phyloP scores from a whole-genome alignment of 2,888 invertebrate species.

The Latrodectus hesperus region DNA sequence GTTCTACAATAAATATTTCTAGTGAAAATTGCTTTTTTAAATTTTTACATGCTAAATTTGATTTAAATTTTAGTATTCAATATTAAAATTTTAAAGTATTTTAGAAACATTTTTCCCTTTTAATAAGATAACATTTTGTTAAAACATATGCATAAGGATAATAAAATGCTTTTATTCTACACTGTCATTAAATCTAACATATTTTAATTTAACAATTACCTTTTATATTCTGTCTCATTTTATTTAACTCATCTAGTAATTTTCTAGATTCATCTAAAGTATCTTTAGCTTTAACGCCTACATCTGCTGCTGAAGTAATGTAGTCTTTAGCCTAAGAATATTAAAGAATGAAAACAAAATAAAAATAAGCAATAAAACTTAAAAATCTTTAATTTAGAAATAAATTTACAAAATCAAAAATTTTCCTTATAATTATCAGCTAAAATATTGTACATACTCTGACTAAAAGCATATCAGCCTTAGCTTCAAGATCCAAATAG shows the following conservation, averaged over 20 bases:
- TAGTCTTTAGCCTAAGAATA: slow-evolving; percentile 46
- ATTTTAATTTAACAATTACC: slow-evolving; percentile 17
- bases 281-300: slow-evolving; percentile 60
- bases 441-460: slow-evolving; percentile 37
- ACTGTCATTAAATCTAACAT: too few relatives aligned
- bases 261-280: slow-evolving; percentile 68
- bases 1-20: too few relatives aligned
- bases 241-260: slow-evolving; percentile 61
- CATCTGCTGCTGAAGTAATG: slow-evolving; percentile 26
- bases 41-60: too few relatives aligned
- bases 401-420: neutral
- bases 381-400: neutral
- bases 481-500: slow-evolving; percentile 72
- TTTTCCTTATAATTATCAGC: neutral
- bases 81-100: too few relatives aligned
- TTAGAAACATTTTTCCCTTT: too few relatives aligned
- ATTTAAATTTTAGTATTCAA: too few relatives aligned
- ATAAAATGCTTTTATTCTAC: too few relatives aligned
- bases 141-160: too few relatives aligned
- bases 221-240: slow-evolving; percentile 49
- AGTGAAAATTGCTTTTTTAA: too few relatives aligned
- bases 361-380: neutral
- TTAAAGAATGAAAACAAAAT: neutral
- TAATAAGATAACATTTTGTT: too few relatives aligned
- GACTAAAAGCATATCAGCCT: slow-evolving; percentile 70